Conservation (phyloP, 2,113 vertebrate species). For the Nasalis larvatus region DNA sequence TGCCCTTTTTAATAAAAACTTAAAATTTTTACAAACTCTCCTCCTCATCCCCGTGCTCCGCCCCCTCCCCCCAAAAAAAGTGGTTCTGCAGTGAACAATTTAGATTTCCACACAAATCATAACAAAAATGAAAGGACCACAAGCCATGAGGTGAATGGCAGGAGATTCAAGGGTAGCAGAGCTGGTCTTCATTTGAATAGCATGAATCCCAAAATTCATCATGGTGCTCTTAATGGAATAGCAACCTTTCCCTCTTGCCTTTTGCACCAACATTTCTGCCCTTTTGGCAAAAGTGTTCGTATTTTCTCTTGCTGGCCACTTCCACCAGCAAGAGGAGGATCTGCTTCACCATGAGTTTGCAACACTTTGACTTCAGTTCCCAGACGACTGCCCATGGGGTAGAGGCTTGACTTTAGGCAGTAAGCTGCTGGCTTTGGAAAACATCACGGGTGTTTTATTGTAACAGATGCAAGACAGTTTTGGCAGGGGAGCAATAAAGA, state of each 20-base stretch:
- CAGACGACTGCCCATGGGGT: background rate
- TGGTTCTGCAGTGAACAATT: background rate
- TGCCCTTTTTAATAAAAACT: background rate
- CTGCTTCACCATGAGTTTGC: slow-evolving; percentile 7
- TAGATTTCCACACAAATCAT: background rate
- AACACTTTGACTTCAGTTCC: slow-evolving; percentile 12
- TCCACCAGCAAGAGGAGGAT: background rate
- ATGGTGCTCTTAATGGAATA: background rate
- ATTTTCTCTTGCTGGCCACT: background rate
- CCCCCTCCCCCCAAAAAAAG: too few relatives aligned
- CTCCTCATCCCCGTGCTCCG: background rate
- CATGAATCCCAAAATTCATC: background rate
- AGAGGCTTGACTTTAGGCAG: slow-evolving; percentile 22
- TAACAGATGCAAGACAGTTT: background rate
- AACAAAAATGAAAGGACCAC: background rate
- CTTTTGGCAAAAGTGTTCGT: background rate
- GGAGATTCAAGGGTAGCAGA: background rate
- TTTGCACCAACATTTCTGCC: background rate
- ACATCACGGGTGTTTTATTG: slow-evolving; percentile 46
- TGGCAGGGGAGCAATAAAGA: background rate
- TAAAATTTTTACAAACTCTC: background rate
- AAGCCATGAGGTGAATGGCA: too few relatives aligned
- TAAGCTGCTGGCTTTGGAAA: slow-evolving; percentile 54
- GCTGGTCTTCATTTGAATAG: background rate
- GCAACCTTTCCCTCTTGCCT: background rate